Base-by-base conservation (phyloP, 2,113 vertebrate species). In the Meriones unguiculatus region DNA sequence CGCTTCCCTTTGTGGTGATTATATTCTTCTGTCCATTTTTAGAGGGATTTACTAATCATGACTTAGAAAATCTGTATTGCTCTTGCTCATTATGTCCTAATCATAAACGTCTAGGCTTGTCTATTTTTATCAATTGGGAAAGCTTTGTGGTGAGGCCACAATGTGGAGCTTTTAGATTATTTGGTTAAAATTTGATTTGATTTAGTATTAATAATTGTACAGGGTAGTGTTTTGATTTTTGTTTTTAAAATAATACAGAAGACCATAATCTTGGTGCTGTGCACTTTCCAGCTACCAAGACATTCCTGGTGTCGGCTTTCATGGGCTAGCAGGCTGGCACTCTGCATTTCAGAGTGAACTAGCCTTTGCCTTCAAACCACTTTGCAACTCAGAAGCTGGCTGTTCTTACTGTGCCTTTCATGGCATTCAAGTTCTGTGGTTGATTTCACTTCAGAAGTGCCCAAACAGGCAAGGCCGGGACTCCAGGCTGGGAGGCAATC, bases 181-280 rank as follows among this genome's bases (percentile, higher is more conserved):
- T 91, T 69, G 20, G 15, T 72, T n/a, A 72, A n/a, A 35, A n/a
- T 2, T 70, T 35, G 32, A 70, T 70, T 35, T 32, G 67, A 69
- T 32, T 70, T n/a, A 93, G n/a, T 94, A 70, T 92, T 85, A 92
- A 6, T 89, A 59, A 64, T 92, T 95, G 46, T 98, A 97, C 69
- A 97, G 95, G 97, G 5, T 65, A 94, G 28, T 13, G 57, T 97
- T 98, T 98, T 97, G 96, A 92, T 15, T 73, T n/a, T 38, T 25
- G n/a, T n/a, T 62, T 96, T 97, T 97, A 94, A 98, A 97, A 97
- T 93, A 97, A 76, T 72, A 24, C 88, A 75, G 20, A 95, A 94
- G 80, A 80, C n/a, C 90, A n/a, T 64, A 90, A 17, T 90, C 38
- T 85, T 89, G 62, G 62, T 62, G 9, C 30, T 80, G 14, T 94